A percentile compares a stretch with the other conserved stretches of the same genome.
Conservation (phyloP, 2,888 invertebrate species). For the Orthosia incerta region DNA sequence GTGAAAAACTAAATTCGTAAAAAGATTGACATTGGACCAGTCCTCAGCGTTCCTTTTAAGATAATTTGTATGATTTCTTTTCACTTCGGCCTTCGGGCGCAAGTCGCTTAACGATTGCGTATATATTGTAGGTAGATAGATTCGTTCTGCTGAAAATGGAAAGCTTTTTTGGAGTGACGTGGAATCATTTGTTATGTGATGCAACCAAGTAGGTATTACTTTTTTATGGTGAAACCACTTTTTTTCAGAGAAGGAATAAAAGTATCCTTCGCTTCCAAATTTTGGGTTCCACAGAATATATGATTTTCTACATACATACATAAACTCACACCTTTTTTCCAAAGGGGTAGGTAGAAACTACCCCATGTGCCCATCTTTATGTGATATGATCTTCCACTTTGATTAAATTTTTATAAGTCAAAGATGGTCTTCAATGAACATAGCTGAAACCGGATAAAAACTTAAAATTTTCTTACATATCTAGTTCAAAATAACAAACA, state of each 20-base stretch:
- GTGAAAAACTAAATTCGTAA: slow-evolving; percentile 69
- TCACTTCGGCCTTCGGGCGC: slow-evolving; percentile 59
- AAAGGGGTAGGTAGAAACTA: no score
- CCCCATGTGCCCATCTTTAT: no score
- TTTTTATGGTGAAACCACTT: background rate
- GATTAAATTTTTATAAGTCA: background rate
- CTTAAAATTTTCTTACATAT: background rate
- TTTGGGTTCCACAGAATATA: no score
- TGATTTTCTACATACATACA: no score
- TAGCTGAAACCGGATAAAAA: background rate
- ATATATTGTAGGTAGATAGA: slow-evolving; percentile 63
- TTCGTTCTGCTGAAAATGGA: slow-evolving; percentile 64
- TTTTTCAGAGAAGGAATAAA: background rate
- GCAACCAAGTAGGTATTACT: slow-evolving; percentile 22
- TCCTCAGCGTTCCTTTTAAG: slow-evolving; percentile 72
- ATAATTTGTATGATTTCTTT: slow-evolving; percentile 80
- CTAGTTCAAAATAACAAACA: background rate
- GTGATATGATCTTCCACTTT: background rate
- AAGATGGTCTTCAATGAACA: background rate
- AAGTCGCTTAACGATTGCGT: slow-evolving; percentile 54
- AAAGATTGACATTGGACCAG: slow-evolving; percentile 70
- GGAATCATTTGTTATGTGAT: slow-evolving; percentile 69
- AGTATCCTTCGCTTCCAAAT: no score
- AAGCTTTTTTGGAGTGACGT: slow-evolving; percentile 72
- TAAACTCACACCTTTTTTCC: no score